A percentile compares a stretch with the other conserved stretches of the same genome.
Conservation (phyloP, 2,113 vertebrate species). For the Falco punctatus region DNA sequence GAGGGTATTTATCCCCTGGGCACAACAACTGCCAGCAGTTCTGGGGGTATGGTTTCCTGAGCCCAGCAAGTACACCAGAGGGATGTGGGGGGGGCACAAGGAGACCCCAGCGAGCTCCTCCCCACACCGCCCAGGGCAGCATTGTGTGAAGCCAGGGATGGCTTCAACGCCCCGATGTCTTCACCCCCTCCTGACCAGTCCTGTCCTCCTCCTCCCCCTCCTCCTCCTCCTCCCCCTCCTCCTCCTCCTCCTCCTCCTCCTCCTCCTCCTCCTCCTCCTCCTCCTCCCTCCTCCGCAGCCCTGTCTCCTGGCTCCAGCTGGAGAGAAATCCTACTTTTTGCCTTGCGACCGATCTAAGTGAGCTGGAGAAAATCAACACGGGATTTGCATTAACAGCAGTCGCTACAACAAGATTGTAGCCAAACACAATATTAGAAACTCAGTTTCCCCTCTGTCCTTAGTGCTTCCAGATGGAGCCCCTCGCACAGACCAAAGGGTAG, state of each 20-base stretch:
- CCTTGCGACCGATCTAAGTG: neutral
- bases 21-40: neutral
- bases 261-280: neutral
- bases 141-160: accelerated
- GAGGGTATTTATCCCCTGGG: neutral
- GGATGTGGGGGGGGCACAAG: accelerated
- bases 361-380: slow-evolving; percentile 26
- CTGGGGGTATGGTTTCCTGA: neutral
- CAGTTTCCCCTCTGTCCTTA: slow-evolving; percentile 29
- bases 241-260: neutral
- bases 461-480: slow-evolving; percentile 58
- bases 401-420: slow-evolving; percentile 40
- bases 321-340: neutral
- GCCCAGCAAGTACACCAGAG: neutral
- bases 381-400: slow-evolving; percentile 68
- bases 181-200: accelerated
- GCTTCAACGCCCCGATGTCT: accelerated
- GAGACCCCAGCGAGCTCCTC: accelerated
- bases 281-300: neutral
- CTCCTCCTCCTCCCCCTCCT: neutral
- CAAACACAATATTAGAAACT: slow-evolving; percentile 51
- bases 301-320: neutral
- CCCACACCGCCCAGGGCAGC: accelerated
- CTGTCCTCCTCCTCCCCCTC: neutral
- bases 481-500: neutral